Evolutionary conservation across 1,140 invertebrate species (phyloP).

Genomic region (Polyergus mexicanus): DNA sequence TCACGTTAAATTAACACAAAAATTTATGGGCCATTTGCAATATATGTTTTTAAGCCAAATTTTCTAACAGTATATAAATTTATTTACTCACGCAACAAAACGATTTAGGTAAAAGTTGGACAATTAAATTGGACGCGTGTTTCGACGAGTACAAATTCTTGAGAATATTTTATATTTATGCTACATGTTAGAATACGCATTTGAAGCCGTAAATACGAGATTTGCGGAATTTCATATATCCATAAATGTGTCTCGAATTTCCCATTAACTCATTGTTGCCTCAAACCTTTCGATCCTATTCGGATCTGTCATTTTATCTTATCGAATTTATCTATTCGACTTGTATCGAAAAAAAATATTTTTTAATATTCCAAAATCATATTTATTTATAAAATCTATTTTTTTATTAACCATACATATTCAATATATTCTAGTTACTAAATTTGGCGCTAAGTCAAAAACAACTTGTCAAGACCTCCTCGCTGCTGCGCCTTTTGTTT

Average conservation of each 20-base stretch:
- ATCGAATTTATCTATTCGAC: background rate
- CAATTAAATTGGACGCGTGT: background rate
- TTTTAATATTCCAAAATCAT: background rate
- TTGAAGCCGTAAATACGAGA: background rate
- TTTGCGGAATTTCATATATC: slow-evolving; percentile 20
- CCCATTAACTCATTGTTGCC: background rate
- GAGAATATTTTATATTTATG: slow-evolving; percentile 5
- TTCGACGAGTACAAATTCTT: background rate
- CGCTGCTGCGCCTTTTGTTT: background rate
- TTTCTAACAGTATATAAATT: too few species aligned
- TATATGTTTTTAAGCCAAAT: too few species aligned
- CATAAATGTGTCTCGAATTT: slow-evolving; percentile 43
- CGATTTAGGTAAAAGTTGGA: background rate
- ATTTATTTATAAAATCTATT: background rate
- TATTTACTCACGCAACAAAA: too few species aligned
- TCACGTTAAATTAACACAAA: too few species aligned
- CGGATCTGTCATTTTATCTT: slow-evolving; percentile 1
- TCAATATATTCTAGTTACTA: background rate
- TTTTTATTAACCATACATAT: background rate
- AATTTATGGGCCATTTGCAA: too few species aligned
- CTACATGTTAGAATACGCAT: too few species aligned
- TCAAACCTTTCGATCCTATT: background rate
- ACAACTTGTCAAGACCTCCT: background rate
- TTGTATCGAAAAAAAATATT: background rate
- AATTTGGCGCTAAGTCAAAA: background rate